Base-by-base conservation (phyloP, 2,797 vertebrate genomes). In the Enteromius radiatus region DNA sequence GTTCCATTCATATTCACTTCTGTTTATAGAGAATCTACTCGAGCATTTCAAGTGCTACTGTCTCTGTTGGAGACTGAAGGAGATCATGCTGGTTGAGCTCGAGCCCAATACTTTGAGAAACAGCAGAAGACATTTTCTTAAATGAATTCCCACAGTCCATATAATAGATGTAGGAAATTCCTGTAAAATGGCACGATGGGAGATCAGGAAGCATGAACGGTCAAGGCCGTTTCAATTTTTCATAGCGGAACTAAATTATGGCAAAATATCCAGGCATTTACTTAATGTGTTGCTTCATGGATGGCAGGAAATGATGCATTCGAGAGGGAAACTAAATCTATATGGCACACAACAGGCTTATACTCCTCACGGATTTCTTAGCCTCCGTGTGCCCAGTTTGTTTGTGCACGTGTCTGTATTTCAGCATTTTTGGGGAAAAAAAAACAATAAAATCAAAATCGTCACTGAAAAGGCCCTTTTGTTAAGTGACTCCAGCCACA, bases 401-500 rank as follows among this genome's bases (percentile, higher is more conserved):
- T 71, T 41, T 70, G 36, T 56, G n/a, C 41, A 33, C 21, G 38
- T 69, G 38, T 38, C 54, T 45, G 52, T 28, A 23, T 77, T 23
- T 2, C 4, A 38, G 54, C 10, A 38, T 82, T 61, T 68, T 68
- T 41, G 12, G 15, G 17, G 3, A 38, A 38, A 47, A 28, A 14
- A 6, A 74, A 71, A 56, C 82, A 67, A 74, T 68, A 78, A 81
- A 65, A 85, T 63, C 80, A 54, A 56, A 12, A 43, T 43, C 52
- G 31, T 81, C 85, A 67, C 59, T 80, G 33, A 84, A 65, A 78
- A 64, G 41, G 83, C 65, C 65, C 31, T 31, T 85, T 79, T 86
- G 86, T 69, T 83, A 84, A 41, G 26, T 82, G 85, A 56, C 33
- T 76, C 47, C 47, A 83, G 67, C 85, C 52, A 33, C 69, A 89